Conservation (phyloP, 2,888 invertebrate species). For the Fabriciana adippe region DNA sequence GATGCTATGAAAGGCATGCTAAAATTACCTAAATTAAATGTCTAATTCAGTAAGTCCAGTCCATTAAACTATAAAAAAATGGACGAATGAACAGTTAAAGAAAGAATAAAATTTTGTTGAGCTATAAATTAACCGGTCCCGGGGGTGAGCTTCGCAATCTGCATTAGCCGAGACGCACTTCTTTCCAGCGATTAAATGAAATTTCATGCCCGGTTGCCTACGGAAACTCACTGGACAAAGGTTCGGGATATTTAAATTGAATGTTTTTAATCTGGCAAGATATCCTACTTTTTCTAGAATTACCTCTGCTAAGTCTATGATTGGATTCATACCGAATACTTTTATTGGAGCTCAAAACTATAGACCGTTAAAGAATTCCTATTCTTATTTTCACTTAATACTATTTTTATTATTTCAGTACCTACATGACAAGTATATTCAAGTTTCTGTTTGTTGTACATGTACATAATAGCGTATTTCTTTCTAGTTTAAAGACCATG, state of each 20-base stretch:
- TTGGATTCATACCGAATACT: constrained; percentile 30
- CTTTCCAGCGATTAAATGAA: constrained; percentile 78
- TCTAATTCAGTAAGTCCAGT: constrained; percentile 54
- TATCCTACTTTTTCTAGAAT: constrained; percentile 38
- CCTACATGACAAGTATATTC: no score
- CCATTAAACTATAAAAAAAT: constrained; percentile 60
- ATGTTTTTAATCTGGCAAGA: constrained; percentile 63
- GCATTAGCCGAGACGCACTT: constrained; percentile 78
- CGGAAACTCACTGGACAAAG: constrained; percentile 75
- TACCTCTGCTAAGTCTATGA: constrained; percentile 34
- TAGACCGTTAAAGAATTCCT: constrained; percentile 4
- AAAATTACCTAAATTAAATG: constrained; percentile 50
- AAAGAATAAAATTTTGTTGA: constrained; percentile 78
- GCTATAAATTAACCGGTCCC: constrained; percentile 75
- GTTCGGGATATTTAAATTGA: constrained; percentile 75
- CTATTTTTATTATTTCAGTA: neutral
- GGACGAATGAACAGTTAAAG: constrained; percentile 72
- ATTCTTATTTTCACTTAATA: neutral
- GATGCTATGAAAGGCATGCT: constrained; percentile 25
- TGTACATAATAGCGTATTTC: no score
- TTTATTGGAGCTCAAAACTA: constrained; percentile 26
- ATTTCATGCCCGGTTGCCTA: constrained; percentile 76
- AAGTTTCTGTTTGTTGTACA: no score
- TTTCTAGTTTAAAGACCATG: no score
- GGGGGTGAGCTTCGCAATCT: constrained; percentile 71